Percentiles rank a stretch among this genome's conserved stretches.
Conservation (phyloP, 2,888 invertebrate species). For the Cheilosia impressa region DNA sequence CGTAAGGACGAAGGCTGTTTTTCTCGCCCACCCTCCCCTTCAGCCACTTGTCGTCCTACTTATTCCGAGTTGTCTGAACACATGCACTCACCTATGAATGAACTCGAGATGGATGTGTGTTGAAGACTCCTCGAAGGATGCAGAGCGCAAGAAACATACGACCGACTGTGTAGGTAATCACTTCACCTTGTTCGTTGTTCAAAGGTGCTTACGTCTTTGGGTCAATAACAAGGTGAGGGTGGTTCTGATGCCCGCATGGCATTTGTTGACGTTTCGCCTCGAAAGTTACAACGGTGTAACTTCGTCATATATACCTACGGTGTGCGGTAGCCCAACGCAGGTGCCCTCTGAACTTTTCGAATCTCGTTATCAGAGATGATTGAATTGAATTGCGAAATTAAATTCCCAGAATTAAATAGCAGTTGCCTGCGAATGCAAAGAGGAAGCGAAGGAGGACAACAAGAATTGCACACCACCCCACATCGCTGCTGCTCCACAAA, state of each 20-base stretch:
- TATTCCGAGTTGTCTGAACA: neutral
- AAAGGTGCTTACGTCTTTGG: constrained; percentile 51
- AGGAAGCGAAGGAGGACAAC: constrained; percentile 29
- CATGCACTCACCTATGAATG: constrained; percentile 7
- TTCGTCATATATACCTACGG: neutral
- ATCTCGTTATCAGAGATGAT: constrained; percentile 71
- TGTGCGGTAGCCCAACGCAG: constrained; percentile 36
- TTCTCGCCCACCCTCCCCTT: constrained; percentile 7
- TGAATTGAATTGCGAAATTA: constrained; percentile 70
- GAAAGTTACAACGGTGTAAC: constrained; percentile 8
- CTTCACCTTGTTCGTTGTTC: constrained; percentile 62
- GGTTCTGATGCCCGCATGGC: constrained; percentile 4
- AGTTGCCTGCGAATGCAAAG: constrained; percentile 24
- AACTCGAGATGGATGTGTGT: constrained; percentile 4
- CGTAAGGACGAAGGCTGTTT: constrained; percentile 56
- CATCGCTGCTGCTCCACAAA: constrained; percentile 22
- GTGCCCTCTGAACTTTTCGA: constrained; percentile 66
- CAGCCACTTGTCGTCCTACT: constrained; percentile 10
- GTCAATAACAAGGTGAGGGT: constrained; percentile 43
- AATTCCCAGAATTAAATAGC: constrained; percentile 71
- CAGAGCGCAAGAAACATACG: constrained; percentile 33
- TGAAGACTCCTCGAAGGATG: constrained; percentile 48
- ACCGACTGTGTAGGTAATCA: constrained; percentile 32
- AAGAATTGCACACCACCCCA: neutral
- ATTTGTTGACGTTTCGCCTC: constrained; percentile 42